Evolutionary conservation across 2,113 vertebrate genomes (phyloP), one percentile per base, ranked within the genome.

Genomic region (Odontesthes bonariensis): DNA sequence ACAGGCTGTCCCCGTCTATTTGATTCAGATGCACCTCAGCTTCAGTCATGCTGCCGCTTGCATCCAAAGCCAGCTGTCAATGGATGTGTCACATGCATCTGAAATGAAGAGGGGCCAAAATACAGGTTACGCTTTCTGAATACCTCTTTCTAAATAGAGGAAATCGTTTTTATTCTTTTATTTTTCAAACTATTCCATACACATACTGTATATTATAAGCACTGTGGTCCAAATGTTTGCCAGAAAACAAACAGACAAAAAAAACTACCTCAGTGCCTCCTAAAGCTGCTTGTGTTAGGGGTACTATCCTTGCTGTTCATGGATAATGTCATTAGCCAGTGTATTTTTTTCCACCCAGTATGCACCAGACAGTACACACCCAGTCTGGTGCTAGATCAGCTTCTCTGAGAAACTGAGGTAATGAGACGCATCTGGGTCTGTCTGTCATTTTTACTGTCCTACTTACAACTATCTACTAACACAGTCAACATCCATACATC

Each of bases 401-500:
- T 83, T 83, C 54, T 75, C 77, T 75, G 35, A 79, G 70, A 57
- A 40, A 60, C 69, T 69, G 44, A 38, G 51, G 62, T 44, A 61
- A 13, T 55, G 69, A 80, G 75, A 86, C 85, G 84, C 83, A 80
- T 79, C 73, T 84, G 77, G 83, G 87, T 60, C 83, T 86, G 78
- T 72, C 83, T 86, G 77, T 89, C 85, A 79, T 81, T 76, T 79
- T 73, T 72, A 44, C 73, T 80, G 88, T 80, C 81, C 85, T 79
- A 87, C 80, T 87, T 89, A 38, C 83, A 62, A 17, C 84, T 76
- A 83, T 81, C 83, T 74, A 85, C 82, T 85, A 86, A 54, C 59
- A 77, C 47, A 52, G 65, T 47, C 42, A 81, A 31, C 77, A 70
- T 69, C 72, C 69, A 86, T 73, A 77, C 85, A 83, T 75, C 85